Conservation (phyloP, 2,888 invertebrate species). For the Sinotaia quadrata region DNA sequence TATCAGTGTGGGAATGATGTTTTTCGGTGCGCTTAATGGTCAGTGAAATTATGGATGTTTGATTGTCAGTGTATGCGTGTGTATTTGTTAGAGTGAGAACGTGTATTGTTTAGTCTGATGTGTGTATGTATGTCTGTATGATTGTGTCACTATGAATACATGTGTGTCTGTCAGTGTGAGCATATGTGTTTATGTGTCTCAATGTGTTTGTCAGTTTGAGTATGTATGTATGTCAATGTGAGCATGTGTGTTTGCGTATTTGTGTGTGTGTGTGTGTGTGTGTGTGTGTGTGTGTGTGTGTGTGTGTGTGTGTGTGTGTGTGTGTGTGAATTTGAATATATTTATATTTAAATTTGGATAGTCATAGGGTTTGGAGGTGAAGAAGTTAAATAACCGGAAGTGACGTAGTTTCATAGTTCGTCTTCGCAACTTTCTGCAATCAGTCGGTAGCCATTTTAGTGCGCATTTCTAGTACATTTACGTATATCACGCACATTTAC, state of each 20-base stretch:
- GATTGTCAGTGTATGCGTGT: background rate
- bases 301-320: slow-evolving; percentile 3
- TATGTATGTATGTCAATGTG: background rate
- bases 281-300: slow-evolving; percentile 9
- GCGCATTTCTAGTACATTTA: too few relatives aligned
- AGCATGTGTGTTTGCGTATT: background rate
- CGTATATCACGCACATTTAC: too few relatives aligned
- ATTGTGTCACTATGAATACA: background rate
- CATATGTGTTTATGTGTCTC: slow-evolving; percentile 14
- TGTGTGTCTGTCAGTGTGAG: slow-evolving; percentile 14
- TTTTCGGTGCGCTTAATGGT: background rate
- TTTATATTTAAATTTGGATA: background rate
- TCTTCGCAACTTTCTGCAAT: too few relatives aligned
- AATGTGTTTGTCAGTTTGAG: slow-evolving; percentile 2
- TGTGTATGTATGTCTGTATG: slow-evolving; percentile 8
- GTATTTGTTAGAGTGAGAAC: background rate
- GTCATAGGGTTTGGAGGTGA: too few relatives aligned
- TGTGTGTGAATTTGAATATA: background rate
- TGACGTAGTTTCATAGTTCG: too few relatives aligned
- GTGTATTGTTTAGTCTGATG: background rate
- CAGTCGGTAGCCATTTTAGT: too few relatives aligned
- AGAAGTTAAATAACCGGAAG: too few relatives aligned
- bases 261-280: background rate
- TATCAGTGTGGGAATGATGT: too few relatives aligned
- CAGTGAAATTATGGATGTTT: background rate